These are phyloP conservation scores for Crematogaster levior DNA, from an alignment of 2,888 invertebrate species.

Conservation along the genomic window DNA sequence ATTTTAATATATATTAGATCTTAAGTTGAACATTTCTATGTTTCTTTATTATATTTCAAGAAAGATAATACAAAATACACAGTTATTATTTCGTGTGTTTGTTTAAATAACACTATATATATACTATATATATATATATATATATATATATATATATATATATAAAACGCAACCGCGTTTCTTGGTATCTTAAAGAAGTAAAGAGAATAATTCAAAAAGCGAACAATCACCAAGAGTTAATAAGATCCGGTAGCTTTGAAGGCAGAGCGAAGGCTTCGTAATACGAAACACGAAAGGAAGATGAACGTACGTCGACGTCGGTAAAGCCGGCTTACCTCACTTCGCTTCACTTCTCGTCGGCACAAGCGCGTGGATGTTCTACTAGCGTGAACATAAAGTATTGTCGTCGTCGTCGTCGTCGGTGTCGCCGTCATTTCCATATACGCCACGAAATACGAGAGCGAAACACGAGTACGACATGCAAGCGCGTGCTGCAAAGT, in stretches of 20 bases:
- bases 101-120: too few relatives aligned
- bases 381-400: slow-evolving; percentile 22
- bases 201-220: background rate
- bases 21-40: background rate
- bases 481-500: background rate
- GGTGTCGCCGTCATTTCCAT: background rate
- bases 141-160: background rate
- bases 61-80: too few relatives aligned
- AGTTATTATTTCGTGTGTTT: too few relatives aligned
- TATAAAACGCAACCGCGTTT: background rate
- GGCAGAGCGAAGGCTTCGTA: background rate
- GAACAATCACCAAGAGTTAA: slow-evolving; percentile 13
- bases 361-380: slow-evolving; percentile 14
- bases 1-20: slow-evolving; percentile 9
- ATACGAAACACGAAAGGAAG: slow-evolving; percentile 18
- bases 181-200: background rate
- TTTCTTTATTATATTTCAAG: background rate
- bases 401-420: background rate
- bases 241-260: slow-evolving; percentile 19
- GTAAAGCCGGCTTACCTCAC: slow-evolving; percentile 41
- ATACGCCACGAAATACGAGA: slow-evolving; percentile 1
- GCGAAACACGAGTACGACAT: background rate
- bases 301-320: background rate
- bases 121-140: too few relatives aligned
- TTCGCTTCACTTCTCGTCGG: slow-evolving; percentile 19